Percentiles rank a stretch among this genome's conserved stretches.
Conservation (phyloP, 2,113 vertebrate species). For the Oreochromis spilurus region DNA sequence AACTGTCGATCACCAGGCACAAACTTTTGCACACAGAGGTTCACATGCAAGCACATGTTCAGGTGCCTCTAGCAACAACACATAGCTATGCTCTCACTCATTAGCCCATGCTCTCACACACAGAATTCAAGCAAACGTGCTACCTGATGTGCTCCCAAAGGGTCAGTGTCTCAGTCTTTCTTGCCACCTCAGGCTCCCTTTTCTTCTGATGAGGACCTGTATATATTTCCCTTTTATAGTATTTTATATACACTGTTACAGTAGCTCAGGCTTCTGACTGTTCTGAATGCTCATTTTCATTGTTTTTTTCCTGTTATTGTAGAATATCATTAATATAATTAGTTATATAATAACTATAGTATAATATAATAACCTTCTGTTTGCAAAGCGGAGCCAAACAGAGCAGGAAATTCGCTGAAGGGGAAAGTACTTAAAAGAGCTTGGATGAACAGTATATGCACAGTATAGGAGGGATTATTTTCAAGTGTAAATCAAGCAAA, state of each 20-base stretch:
- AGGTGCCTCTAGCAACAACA: slow-evolving; percentile 32
- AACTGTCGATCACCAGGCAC: neutral
- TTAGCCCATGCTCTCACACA: neutral
- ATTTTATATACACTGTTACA: neutral
- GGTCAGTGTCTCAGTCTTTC: neutral
- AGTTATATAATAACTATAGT: neutral
- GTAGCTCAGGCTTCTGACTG: neutral
- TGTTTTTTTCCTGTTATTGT: neutral
- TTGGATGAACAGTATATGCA: neutral
- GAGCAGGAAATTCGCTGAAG: neutral
- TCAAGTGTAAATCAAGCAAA: neutral
- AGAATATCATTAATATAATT: neutral
- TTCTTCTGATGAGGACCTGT: neutral
- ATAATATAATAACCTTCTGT: neutral
- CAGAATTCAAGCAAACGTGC: neutral
- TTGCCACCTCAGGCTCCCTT: neutral
- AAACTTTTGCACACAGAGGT: neutral
- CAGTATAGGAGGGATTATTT: neutral
- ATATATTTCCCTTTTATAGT: neutral
- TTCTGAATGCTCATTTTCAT: neutral
- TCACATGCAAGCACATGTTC: slow-evolving; percentile 45
- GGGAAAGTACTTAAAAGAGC: neutral
- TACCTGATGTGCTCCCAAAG: neutral
- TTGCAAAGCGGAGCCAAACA: neutral
- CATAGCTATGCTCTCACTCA: slow-evolving; percentile 11